Base-by-base conservation (phyloP, 2,888 invertebrate species). In the Deilephila porcellus region DNA sequence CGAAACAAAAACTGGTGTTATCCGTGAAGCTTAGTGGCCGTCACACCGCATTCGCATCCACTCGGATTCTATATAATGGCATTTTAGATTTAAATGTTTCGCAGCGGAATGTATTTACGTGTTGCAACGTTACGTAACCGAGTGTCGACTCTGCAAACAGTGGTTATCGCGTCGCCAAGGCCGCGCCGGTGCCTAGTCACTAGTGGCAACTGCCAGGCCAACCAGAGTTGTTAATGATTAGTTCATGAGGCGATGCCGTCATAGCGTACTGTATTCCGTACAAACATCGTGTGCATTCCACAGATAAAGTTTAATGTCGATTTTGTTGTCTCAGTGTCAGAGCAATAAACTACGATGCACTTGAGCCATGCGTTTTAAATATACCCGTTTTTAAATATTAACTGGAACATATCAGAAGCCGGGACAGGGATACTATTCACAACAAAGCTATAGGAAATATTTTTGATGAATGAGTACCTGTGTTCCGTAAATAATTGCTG, bases 161-260 rank as follows among this genome's bases (percentile, higher is more conserved):
- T 82, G 77, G 84, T 90, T 93, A 92, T 90, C 91, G 85, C 81
- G 81, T 80, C 77, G 85, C 88, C 91, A 92, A 93, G 91, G 92
- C 88, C 91, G 86, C 78, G 76, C 76, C 77, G 60, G 20, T 67
- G 73, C 73, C 75, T 78, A 63, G 25, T 25, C 25, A 25, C 25
- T 25, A 25, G 45, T 67, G 73, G 74, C 75, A 77, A 79, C 76
- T 45, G 45, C 79, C 82, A 83, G 85, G 82, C 85, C 85, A 80
- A 77, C 73, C 76, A 70, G 77, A 84, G 82, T 83, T 83, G 86
- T 86, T 92, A 89, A 89, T 88, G 88, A 86, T 86, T 84, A 80
- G 85, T 81, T 80, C 85, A 86, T 84, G 87, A 86, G 81, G 75
- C 79, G 77, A 73, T 85, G 83, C 80, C 86, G 83, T 86, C 86